Evolutionary conservation across 2,113 vertebrate genomes (phyloP).

Genomic region (Nipponia nippon): DNA sequence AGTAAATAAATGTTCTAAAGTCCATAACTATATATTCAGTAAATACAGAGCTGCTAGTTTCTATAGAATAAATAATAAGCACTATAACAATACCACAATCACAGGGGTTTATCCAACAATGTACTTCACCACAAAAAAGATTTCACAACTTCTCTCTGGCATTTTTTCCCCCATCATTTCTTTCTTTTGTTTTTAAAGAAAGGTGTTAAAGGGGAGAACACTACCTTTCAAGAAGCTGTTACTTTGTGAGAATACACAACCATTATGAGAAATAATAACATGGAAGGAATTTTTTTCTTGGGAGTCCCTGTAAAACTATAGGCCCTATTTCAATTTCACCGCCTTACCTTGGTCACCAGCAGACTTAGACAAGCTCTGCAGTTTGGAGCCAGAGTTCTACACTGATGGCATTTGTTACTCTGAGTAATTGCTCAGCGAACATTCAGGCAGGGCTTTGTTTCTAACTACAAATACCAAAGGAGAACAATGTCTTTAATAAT

Average conservation of each 20-base stretch:
- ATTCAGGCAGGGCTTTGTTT: neutral
- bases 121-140: neutral
- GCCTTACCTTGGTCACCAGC: neutral
- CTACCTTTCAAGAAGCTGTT: slow-evolving; percentile 16
- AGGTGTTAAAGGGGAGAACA: neutral
- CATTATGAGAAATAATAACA: neutral
- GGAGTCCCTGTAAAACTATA: neutral
- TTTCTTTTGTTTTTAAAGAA: slow-evolving; percentile 49
- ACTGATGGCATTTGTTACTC: neutral
- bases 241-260: neutral
- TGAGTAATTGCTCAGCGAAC: neutral
- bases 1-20: slow-evolving; percentile 68
- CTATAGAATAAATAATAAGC: slow-evolving; percentile 65
- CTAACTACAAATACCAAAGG: neutral
- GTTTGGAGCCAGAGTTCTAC: neutral
- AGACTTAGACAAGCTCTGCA: neutral
- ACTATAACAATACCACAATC: slow-evolving; percentile 39
- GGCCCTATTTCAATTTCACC: neutral
- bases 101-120: slow-evolving; percentile 54
- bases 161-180: neutral
- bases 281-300: neutral
- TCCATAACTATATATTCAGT: slow-evolving; percentile 65
- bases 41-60: slow-evolving; percentile 62
- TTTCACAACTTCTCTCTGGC: neutral
- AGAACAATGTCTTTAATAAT: neutral